Base-by-base conservation (phyloP, 2,888 invertebrate genomes). In the Pilophorus perplexus region DNA sequence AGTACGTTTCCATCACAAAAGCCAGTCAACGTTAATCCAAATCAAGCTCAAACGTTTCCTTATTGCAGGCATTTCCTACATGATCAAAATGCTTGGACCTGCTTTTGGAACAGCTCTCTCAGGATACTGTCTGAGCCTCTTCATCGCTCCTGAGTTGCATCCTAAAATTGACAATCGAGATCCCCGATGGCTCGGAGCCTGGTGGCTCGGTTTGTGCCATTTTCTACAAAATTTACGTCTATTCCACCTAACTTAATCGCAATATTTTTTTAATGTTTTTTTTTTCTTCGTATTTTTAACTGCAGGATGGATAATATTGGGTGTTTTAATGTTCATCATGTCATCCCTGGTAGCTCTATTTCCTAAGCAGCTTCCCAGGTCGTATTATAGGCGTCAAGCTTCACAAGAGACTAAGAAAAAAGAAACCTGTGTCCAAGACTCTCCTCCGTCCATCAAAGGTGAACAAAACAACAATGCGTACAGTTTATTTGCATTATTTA, bases 161-260 rank as follows among this genome's bases (percentile, higher is more conserved):
- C 85, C 85, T 1, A 74, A 84, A 8, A 84, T 85, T 25, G 79
- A 79, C 55, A 78, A 78, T 50, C 79, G 80, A 66, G 83, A 84
- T 75, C 85, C 87, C 2, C 78, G 86, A 71, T 88, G 87, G 87
- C 75, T 85, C 46, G 88, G 88, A 14, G 87, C 87, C 8, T 88
- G 87, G 87, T 88, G 87, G 88, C 77, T 87, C 10, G 87, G 85
- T 75, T n/a, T n/a, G 68, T 69, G 69, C 57, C 6, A 48, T 22
- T 25, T 38, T 54, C 10, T 10, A 48, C n/a, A 48, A n/a, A n/a
- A n/a, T n/a, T n/a, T n/a, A n/a, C n/a, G n/a, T n/a, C n/a, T n/a
- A n/a, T n/a, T n/a, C n/a, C n/a, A n/a, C n/a, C n/a, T n/a, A n/a
- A n/a, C n/a, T n/a, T n/a, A n/a, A n/a, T n/a, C n/a, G n/a, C n/a